Evolutionary conservation across 2,797 vertebrate genomes (phyloP), one percentile per base, ranked within the genome.

Genomic region (Poliocrania exsul): DNA sequence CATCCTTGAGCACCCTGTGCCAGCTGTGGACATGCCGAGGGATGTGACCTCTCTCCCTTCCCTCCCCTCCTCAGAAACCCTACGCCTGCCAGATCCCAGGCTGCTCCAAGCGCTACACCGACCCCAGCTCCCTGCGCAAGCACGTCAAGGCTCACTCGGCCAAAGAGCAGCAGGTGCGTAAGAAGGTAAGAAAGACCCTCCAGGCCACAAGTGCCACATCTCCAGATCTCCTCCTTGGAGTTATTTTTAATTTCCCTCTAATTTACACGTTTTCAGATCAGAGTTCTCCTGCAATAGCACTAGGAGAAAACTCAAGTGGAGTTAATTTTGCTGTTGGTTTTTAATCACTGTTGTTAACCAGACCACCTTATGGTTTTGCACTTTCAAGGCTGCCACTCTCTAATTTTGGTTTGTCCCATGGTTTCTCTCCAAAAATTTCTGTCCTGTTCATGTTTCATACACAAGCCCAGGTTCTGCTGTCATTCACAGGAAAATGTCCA

Each of bases 41-140:
- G 81, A 51, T 49, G 72, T 75, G 85, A 92, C 86, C 13, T 23
- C 4, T 88, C 56, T 83, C 37, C 60, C 75, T 66, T 80, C 81
- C 56, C 82, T 91, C 58, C 26, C n/a, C 2, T 46, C 92, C 88
- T 58, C 97, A 99, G 99, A 99, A 99, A 97, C 99, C 99, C 5
- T 99, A 99, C 1, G 99, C 99, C 64, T 99, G 99, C 97, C 99
- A 99, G 98, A 99, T 99, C 58, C 99, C 99, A 0, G 99, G 99
- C 96, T 99, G 99, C 93, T 99, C 99, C 97, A 99, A 99, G 92
- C 99, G 99, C 96, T 99, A 99, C 98, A 99, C 99, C 1, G 99
- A 99, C 96, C 99, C 99, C 95, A 99, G 99, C 98, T 99, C 99
- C 33, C 98, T 99, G 53, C 99, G 99, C 97, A 99, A 99, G 94